Conservation (phyloP, 2,113 vertebrate genomes). For the Etia nguti region DNA sequence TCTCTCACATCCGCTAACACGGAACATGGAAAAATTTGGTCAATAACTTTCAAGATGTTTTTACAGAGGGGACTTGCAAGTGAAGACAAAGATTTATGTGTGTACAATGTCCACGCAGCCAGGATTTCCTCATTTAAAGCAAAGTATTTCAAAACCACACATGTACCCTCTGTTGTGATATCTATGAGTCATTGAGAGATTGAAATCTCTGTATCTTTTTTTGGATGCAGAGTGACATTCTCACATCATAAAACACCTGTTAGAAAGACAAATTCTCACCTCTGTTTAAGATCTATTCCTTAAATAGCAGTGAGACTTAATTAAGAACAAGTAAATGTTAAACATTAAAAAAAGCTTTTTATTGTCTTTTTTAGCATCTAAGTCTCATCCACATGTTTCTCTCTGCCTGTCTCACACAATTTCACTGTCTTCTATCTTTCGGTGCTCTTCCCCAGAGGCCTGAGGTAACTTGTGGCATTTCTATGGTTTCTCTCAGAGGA, state of each 20-base stretch:
- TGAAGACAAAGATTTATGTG: background rate
- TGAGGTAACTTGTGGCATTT: slow-evolving; percentile 45
- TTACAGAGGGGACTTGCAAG: background rate
- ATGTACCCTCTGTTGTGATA: background rate
- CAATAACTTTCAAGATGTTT: background rate
- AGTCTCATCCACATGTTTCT: background rate
- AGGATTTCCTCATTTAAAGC: background rate
- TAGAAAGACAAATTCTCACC: slow-evolving; percentile 1
- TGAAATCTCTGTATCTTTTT: slow-evolving; percentile 11
- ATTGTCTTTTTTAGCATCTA: background rate
- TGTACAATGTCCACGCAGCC: background rate
- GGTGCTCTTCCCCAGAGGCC: slow-evolving; percentile 5
- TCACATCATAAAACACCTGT: background rate
- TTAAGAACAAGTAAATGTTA: background rate
- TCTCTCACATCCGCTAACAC: background rate
- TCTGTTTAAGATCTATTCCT: background rate
- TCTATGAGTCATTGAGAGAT: slow-evolving; percentile 19
- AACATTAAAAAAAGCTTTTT: background rate
- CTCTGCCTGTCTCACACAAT: background rate
- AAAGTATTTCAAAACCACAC: background rate
- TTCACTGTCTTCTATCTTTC: background rate
- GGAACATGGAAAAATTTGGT: background rate
- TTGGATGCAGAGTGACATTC: background rate
- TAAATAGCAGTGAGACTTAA: background rate
- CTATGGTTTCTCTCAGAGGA: slow-evolving; percentile 22